These are phyloP conservation scores for Tortricodes alternella DNA, from an alignment of 2,888 invertebrate genomes.

Conservation along the genomic window DNA sequence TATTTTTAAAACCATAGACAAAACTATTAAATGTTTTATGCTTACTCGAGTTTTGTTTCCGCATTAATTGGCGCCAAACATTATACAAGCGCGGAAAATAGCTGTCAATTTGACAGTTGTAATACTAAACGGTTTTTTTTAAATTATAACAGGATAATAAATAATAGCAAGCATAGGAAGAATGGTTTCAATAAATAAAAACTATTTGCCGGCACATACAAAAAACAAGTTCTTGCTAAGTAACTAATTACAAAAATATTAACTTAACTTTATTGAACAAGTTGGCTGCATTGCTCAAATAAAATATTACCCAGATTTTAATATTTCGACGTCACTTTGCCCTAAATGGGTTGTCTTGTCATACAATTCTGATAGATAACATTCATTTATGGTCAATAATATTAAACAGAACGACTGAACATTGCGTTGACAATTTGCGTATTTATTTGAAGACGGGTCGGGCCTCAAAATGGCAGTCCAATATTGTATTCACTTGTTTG, in stretches of 20 bases:
- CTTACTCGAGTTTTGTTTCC: slow-evolving; percentile 20
- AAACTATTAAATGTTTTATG: slow-evolving; percentile 24
- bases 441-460: background rate
- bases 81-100: slow-evolving; percentile 3
- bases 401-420: no score
- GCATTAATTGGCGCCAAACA: slow-evolving; percentile 15
- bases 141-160: no score
- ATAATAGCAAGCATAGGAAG: no score
- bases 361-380: no score
- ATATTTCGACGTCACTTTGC: background rate
- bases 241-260: no score
- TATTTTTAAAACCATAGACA: slow-evolving; percentile 30
- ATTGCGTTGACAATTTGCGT: background rate
- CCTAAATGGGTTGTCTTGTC: no score
- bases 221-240: no score
- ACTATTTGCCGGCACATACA: no score
- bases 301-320: background rate
- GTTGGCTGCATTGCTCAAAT: no score
- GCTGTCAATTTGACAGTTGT: slow-evolving; percentile 6
- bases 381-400: no score
- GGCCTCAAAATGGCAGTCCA: background rate
- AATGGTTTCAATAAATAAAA: no score
- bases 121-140: background rate
- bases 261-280: no score
- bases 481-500: background rate